Conservation (phyloP, 2,113 vertebrate genomes). For the Delphinus delphis region DNA sequence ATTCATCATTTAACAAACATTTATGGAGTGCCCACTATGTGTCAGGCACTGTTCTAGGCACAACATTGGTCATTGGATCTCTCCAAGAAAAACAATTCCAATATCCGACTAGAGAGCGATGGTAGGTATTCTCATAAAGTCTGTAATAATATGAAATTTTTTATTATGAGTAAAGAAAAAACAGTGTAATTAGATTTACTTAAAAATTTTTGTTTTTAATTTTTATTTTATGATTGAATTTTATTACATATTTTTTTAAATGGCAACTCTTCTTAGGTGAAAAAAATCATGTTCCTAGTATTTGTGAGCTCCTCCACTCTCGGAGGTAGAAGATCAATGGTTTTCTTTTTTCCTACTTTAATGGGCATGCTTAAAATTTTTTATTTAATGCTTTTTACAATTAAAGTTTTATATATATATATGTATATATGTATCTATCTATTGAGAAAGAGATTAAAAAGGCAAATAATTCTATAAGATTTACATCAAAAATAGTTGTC, state of each 20-base stretch:
- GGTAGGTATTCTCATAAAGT: not conserved
- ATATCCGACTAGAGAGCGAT: not conserved
- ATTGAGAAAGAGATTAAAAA: conserved; percentile 13
- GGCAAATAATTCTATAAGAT: not conserved
- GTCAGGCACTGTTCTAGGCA: not conserved
- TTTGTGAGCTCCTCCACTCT: not conserved
- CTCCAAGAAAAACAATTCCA: not conserved
- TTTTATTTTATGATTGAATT: not conserved
- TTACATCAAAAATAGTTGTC: not conserved
- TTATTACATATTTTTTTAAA: not conserved
- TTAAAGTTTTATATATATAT: not conserved
- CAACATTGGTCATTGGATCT: not conserved
- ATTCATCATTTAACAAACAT: not conserved
- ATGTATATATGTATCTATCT: not conserved
- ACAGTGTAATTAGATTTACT: not conserved
- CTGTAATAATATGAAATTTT: not conserved
- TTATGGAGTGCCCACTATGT: not conserved
- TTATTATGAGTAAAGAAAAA: not conserved
- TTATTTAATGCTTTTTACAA: not conserved
- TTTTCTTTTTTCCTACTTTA: not conserved
- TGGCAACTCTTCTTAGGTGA: not conserved
- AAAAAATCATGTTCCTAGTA: not conserved
- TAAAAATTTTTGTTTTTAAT: not conserved
- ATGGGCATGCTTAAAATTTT: not conserved
- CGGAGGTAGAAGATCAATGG: not conserved